phyloP scores from a whole-genome alignment of 2,888 invertebrate species.

The Stenotaenia linearis region DNA sequence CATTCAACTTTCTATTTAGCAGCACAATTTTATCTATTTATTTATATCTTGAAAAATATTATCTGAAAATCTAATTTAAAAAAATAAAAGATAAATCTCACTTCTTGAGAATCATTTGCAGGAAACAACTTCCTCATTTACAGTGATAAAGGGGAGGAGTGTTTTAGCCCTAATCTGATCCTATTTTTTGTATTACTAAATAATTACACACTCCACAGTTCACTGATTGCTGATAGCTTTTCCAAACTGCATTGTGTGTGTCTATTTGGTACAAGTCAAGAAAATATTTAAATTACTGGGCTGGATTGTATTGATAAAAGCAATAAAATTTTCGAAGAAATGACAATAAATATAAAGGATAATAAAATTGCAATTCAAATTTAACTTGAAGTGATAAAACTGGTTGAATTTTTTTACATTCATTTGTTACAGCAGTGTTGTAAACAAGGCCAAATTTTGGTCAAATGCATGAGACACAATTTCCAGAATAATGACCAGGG shows the following conservation, averaged over 20 bases:
- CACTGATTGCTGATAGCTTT: neutral
- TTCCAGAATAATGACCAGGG: constrained; percentile 14
- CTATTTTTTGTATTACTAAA: neutral
- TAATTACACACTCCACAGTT: constrained; percentile 6
- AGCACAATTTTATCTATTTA: neutral
- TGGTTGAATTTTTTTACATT: neutral
- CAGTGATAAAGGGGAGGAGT: constrained; percentile 1
- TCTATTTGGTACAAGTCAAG: neutral
- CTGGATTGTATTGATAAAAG: neutral
- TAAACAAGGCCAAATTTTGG: constrained; percentile 9
- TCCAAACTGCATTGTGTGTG: neutral
- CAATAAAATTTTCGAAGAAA: neutral
- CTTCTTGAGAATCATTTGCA: neutral
- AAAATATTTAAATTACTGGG: neutral
- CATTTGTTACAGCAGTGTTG: neutral
- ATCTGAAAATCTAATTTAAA: neutral
- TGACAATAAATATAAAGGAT: neutral
- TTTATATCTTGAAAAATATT: neutral
- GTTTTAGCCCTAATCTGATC: constrained; percentile 15
- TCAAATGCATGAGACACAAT: constrained; percentile 1
- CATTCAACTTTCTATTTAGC: neutral
- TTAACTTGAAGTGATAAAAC: neutral
- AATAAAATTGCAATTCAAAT: neutral
- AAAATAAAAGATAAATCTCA: neutral
- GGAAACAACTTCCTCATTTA: constrained; percentile 2